A percentile compares a stretch with the other conserved stretches of the same genome.
Evolutionary conservation across 2,888 invertebrate species (phyloP).

Genomic region (Cryptosula pallasiana): DNA sequence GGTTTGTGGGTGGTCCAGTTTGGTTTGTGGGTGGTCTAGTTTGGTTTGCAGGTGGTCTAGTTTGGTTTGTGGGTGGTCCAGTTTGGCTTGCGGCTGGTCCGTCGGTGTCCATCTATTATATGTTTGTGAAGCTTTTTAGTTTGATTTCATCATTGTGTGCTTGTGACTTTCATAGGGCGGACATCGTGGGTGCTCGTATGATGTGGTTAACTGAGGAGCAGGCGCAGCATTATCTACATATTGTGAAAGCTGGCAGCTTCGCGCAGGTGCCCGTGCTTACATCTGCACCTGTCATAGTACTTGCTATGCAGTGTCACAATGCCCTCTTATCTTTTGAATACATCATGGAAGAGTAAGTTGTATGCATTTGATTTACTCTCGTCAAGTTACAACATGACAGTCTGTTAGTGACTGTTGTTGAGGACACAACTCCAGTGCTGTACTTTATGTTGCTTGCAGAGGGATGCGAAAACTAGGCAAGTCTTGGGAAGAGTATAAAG

Average conservation of each 20-base stretch:
- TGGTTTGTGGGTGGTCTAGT: background rate
- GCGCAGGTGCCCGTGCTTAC: constrained; percentile 38
- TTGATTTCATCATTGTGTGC: too few species aligned
- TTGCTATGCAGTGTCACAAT: constrained; percentile 46
- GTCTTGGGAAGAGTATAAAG: constrained; percentile 30
- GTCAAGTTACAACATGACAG: too few species aligned
- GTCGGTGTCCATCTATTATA: too few species aligned
- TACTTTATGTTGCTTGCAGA: background rate
- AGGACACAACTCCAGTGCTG: too few species aligned
- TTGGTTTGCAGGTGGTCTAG: background rate
- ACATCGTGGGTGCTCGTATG: constrained; percentile 40
- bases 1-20: background rate
- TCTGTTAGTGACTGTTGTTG: too few species aligned
- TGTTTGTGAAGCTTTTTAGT: too few species aligned
- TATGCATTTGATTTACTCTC: too few species aligned
- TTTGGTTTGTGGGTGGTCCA: background rate
- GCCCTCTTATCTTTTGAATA: constrained; percentile 43
- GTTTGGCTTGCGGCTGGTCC: background rate
- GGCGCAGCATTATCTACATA: constrained; percentile 39
- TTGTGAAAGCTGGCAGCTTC: constrained; percentile 40
- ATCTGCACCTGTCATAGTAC: constrained; percentile 39
- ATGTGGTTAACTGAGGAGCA: constrained; percentile 42
- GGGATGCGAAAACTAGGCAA: constrained; percentile 7
- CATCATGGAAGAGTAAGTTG: constrained; percentile 36
- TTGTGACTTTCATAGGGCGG: constrained; percentile 34